A percentile compares a stretch with the other conserved stretches of the same genome.
phyloP scores from a whole-genome alignment of 2,113 vertebrate species.

The Limanda limanda region DNA sequence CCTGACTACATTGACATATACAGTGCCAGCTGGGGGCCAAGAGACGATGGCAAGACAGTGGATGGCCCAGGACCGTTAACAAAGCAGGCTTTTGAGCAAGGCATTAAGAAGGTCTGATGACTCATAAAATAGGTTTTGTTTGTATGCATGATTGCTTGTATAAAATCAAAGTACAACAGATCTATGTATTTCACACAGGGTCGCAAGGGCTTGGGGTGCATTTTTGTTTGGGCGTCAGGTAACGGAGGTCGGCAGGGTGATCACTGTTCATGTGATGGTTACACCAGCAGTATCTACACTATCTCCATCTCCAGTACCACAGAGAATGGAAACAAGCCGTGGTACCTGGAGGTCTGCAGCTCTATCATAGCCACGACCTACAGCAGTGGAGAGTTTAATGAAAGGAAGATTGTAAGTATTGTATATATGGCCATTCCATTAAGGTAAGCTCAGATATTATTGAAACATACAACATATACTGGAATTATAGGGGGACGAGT shows the following conservation, averaged over 20 bases:
- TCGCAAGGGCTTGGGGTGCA: slow-evolving; percentile 91
- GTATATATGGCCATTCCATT: background rate
- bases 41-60: slow-evolving; percentile 95
- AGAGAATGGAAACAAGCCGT: slow-evolving; percentile 90
- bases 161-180: background rate
- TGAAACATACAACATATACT: too few species aligned
- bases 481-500: background rate
- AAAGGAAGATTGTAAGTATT: slow-evolving; percentile 88
- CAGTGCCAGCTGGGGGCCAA: slow-evolving; percentile 96
- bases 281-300: slow-evolving; percentile 96
- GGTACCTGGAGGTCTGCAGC: slow-evolving; percentile 93
- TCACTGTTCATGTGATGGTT: slow-evolving; percentile 93
- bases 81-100: slow-evolving; percentile 90
- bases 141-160: background rate
- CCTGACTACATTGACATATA: slow-evolving; percentile 96
- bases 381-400: slow-evolving; percentile 92
- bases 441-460: background rate
- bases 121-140: background rate
- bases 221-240: slow-evolving; percentile 93
- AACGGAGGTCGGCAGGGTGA: slow-evolving; percentile 91
- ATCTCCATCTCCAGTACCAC: slow-evolving; percentile 94
- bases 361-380: slow-evolving; percentile 92
- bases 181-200: slow-evolving; percentile 79
- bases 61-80: slow-evolving; percentile 92
- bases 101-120: slow-evolving; percentile 90